Conservation (phyloP, 2,797 vertebrate species). For the Heteromormyrus szaboi region DNA sequence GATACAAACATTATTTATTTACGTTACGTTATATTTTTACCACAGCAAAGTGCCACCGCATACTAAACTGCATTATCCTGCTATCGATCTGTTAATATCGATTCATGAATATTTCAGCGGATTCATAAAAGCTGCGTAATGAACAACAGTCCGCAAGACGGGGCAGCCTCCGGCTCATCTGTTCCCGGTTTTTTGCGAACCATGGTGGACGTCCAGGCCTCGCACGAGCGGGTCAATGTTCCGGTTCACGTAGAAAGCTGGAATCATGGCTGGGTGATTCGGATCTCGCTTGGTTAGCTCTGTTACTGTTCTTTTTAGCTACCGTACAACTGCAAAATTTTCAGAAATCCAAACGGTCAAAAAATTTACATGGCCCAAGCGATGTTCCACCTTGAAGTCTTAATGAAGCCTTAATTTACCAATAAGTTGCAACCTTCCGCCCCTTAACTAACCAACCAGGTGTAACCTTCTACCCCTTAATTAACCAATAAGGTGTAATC, state of each 20-base stretch:
- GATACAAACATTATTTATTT: not conserved
- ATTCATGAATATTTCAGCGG: not conserved
- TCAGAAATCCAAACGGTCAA: not conserved
- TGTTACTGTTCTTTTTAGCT: not conserved
- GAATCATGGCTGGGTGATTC: not conserved
- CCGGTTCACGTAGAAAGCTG: not conserved
- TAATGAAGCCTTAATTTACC: not conserved
- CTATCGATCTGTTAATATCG: not conserved
- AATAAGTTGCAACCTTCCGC: not conserved
- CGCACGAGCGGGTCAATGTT: not conserved
- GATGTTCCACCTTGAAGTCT: not conserved
- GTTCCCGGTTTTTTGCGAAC: not conserved
- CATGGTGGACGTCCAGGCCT: not conserved
- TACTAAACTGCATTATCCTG: not conserved
- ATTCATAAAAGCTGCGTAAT: not conserved
- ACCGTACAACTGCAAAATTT: not conserved
- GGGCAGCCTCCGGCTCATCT: not conserved
- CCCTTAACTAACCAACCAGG: not conserved
- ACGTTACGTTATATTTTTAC: not conserved
- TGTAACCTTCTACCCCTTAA: not conserved
- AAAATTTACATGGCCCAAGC: not conserved
- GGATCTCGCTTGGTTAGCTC: not conserved
- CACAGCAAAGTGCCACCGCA: not conserved
- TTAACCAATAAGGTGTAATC: not conserved
- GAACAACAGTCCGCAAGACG: not conserved